Conservation (phyloP, 2,888 invertebrate genomes). For the Hetaerina titia region DNA sequence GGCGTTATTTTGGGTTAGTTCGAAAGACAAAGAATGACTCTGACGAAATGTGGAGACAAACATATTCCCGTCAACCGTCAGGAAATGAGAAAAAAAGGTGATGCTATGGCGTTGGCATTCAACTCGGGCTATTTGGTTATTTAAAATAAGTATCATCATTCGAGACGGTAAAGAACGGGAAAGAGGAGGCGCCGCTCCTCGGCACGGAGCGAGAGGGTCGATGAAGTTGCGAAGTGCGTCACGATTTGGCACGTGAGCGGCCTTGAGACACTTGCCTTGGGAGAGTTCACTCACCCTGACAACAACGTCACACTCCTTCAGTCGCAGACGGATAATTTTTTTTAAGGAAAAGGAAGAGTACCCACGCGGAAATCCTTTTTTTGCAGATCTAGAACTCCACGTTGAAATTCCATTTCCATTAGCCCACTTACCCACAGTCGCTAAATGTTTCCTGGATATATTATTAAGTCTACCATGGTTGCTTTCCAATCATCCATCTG, state of each 20-base stretch:
- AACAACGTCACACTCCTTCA: neutral
- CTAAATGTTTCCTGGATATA: too few relatives aligned
- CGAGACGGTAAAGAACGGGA: neutral
- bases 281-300: neutral
- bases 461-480: too few relatives aligned
- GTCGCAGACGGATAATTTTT: neutral
- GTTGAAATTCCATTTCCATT: too few relatives aligned
- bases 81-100: neutral
- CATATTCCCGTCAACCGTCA: neutral
- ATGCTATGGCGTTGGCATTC: neutral
- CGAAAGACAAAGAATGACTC: neutral
- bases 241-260: neutral
- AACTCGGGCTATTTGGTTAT: neutral
- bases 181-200: neutral
- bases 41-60: neutral
- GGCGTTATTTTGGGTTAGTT: neutral
- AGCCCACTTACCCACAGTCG: too few relatives aligned
- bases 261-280: neutral
- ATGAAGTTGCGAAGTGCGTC: constrained; percentile 16
- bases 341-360: too few relatives aligned
- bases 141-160: neutral
- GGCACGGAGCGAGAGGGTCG: neutral
- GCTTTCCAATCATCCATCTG: too few relatives aligned
- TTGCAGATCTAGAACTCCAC: too few relatives aligned
- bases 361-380: too few relatives aligned